phyloP scores from a whole-genome alignment of 2,113 vertebrate genomes.

The Pardalotus punctatus region DNA sequence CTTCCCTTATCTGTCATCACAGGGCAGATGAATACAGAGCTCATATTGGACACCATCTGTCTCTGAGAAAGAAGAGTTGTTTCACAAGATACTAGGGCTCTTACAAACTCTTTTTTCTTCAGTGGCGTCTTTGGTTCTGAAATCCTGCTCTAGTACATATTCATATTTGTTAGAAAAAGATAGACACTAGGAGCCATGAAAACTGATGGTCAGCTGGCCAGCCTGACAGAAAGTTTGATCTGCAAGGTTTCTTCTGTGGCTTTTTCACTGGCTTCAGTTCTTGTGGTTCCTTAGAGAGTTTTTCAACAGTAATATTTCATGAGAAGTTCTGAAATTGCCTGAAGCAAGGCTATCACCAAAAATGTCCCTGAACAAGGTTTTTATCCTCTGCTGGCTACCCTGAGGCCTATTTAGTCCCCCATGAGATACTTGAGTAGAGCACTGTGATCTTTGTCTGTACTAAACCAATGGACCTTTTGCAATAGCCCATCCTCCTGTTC shows the following conservation, averaged over 20 bases:
- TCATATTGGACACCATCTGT: not conserved
- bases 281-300: not conserved
- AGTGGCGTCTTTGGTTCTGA: not conserved
- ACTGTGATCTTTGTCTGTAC: not conserved
- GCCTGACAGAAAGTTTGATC: not conserved
- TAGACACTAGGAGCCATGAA: not conserved
- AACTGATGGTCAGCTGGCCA: not conserved
- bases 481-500: not conserved
- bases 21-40: conserved; percentile 40
- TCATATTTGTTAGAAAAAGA: not conserved
- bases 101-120: not conserved
- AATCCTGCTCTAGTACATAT: not conserved
- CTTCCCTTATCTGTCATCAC: conserved; percentile 50
- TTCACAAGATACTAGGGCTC: not conserved
- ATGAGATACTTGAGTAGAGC: not conserved
- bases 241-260: not conserved
- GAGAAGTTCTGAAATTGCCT: not conserved
- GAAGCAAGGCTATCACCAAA: not conserved
- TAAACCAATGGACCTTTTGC: not conserved
- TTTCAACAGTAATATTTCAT: not conserved
- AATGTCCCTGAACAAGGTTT: not conserved
- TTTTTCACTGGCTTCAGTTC: not conserved
- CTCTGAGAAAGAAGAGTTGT: not conserved
- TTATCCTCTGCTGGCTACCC: not conserved
- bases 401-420: not conserved